These are phyloP conservation scores for Rattus rattus DNA, from an alignment of 2,113 vertebrate genomes.

Conservation along the genomic window DNA sequence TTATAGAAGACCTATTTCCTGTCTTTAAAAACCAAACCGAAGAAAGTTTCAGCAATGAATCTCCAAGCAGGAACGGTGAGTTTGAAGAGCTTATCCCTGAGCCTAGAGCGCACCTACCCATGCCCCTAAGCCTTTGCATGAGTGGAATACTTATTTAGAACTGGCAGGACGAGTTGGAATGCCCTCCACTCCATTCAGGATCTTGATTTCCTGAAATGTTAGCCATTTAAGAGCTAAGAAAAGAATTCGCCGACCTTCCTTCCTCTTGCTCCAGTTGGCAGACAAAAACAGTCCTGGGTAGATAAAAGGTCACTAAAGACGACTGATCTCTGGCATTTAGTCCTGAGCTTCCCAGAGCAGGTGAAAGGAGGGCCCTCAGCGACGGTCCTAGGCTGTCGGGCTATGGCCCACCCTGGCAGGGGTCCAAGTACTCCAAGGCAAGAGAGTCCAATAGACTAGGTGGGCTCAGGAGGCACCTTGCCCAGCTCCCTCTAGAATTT, in stretches of 20 bases:
- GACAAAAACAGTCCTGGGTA: conserved; percentile 28
- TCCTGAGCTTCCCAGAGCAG: neutral
- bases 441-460: neutral
- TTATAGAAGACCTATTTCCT: neutral
- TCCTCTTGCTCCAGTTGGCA: conserved; percentile 72
- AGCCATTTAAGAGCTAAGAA: conserved; percentile 72
- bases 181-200: conserved; percentile 56
- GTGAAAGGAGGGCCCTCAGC: neutral
- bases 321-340: neutral
- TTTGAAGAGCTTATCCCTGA: neutral
- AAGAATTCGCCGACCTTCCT: conserved; percentile 71
- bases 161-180: neutral
- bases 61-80: neutral
- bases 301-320: conserved; percentile 51
- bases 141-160: neutral
- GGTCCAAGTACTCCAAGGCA: neutral
- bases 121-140: neutral
- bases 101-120: neutral
- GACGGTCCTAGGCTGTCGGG: neutral
- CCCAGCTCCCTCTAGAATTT: neutral
- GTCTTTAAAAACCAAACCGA: neutral
- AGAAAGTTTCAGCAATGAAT: neutral
- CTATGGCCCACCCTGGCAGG: neutral
- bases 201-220: conserved; percentile 67
- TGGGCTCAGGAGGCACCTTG: neutral